A percentile compares a stretch with the other conserved stretches of the same genome.
phyloP scores from a whole-genome alignment of 2,113 vertebrate species.

The Tiliqua scincoides region DNA sequence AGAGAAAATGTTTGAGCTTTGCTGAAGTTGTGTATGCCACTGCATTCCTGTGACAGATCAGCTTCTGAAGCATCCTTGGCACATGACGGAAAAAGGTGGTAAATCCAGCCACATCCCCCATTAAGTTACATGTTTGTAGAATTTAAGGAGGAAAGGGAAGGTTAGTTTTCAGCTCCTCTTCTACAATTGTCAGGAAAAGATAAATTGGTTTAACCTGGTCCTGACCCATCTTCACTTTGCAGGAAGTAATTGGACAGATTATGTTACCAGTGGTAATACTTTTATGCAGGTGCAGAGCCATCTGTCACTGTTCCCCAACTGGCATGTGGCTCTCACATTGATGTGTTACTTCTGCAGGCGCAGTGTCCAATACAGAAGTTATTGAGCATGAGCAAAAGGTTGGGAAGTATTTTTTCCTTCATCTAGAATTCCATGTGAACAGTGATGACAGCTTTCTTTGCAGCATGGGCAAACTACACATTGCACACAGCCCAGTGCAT shows the following conservation, averaged over 20 bases:
- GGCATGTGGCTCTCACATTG: neutral
- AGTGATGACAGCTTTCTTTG: neutral
- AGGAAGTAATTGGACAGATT: slow-evolving; percentile 53
- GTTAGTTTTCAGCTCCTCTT: slow-evolving; percentile 48
- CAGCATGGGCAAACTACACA: neutral
- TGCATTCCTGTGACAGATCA: neutral
- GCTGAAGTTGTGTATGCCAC: neutral
- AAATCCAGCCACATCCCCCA: neutral
- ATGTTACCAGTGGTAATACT: slow-evolving; percentile 38
- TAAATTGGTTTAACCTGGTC: slow-evolving; percentile 65
- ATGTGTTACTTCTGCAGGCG: neutral
- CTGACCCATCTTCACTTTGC: slow-evolving; percentile 48
- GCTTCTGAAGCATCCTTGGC: neutral
- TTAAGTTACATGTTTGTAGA: slow-evolving; percentile 38
- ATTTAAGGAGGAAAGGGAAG: slow-evolving; percentile 52
- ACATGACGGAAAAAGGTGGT: neutral
- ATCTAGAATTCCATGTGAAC: neutral
- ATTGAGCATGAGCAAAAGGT: neutral
- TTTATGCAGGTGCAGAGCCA: slow-evolving; percentile 49
- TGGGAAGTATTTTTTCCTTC: neutral
- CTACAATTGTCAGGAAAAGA: slow-evolving; percentile 50
- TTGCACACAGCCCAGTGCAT: neutral
- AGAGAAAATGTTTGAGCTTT: neutral
- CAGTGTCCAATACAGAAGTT: neutral
- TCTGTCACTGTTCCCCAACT: slow-evolving; percentile 34